phyloP scores from a whole-genome alignment of 2,888 invertebrate species.

The Anticlea derivata region DNA sequence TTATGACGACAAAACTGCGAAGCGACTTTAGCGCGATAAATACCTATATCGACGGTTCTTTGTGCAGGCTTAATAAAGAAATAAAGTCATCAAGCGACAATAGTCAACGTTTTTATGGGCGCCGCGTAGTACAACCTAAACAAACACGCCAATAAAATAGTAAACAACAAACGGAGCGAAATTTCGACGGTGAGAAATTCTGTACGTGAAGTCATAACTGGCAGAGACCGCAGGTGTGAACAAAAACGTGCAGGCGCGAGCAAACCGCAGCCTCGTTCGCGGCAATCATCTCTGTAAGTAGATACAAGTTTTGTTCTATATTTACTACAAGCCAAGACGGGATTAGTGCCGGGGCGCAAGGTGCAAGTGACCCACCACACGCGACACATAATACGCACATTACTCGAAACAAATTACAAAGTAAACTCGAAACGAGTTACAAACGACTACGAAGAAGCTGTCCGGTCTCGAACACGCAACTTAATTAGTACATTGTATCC shows the following conservation, averaged over 20 bases:
- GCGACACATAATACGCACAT: slow-evolving; percentile 51
- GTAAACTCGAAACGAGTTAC: slow-evolving; percentile 34
- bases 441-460: slow-evolving; percentile 50
- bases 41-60: slow-evolving; percentile 62
- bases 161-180: slow-evolving; percentile 31
- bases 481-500: slow-evolving; percentile 52
- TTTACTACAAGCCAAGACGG: slow-evolving; percentile 64
- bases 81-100: slow-evolving; percentile 43
- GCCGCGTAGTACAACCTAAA: slow-evolving; percentile 39
- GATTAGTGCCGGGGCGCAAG: slow-evolving; percentile 61
- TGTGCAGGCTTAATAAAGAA: slow-evolving; percentile 52
- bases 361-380: slow-evolving; percentile 60
- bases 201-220: slow-evolving; percentile 53
- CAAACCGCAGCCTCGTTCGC: slow-evolving; percentile 58
- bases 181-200: slow-evolving; percentile 37
- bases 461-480: slow-evolving; percentile 45
- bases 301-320: slow-evolving; percentile 60
- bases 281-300: slow-evolving; percentile 62
- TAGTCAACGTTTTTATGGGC: slow-evolving; percentile 38
- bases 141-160: slow-evolving; percentile 36
- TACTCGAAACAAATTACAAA: slow-evolving; percentile 52
- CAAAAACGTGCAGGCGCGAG: slow-evolving; percentile 68
- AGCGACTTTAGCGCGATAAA: slow-evolving; percentile 77
- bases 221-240: slow-evolving; percentile 65
- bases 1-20: slow-evolving; percentile 75